Evolutionary conservation across 2,888 invertebrate genomes (phyloP).

Genomic region (Odontomyia ornata): DNA sequence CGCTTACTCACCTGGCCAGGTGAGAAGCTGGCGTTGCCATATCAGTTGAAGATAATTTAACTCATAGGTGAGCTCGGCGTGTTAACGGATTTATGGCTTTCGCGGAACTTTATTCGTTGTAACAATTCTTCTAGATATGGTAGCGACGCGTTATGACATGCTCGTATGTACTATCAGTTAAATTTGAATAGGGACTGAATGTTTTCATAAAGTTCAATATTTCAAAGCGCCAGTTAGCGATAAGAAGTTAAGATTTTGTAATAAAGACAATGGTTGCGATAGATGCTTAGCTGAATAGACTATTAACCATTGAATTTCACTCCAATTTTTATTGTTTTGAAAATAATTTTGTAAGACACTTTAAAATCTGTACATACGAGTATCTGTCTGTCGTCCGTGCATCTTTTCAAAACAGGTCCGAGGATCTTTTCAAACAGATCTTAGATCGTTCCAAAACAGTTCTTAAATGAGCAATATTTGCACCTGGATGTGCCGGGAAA

Average conservation of each 20-base stretch:
- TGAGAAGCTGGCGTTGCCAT: neutral
- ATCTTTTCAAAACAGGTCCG: too few relatives aligned
- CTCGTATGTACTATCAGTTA: neutral
- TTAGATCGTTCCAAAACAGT: too few relatives aligned
- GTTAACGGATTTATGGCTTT: neutral
- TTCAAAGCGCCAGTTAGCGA: neutral
- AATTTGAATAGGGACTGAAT: neutral
- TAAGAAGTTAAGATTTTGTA: conserved; percentile 11
- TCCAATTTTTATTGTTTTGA: too few relatives aligned
- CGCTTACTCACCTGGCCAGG: conserved; percentile 33
- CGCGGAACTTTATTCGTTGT: neutral
- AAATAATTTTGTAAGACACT: too few relatives aligned
- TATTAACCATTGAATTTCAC: too few relatives aligned
- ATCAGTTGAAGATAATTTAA: neutral
- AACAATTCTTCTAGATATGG: neutral
- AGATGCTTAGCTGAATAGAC: too few relatives aligned
- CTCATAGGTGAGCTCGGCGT: neutral
- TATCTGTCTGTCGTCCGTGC: too few relatives aligned
- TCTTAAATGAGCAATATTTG: too few relatives aligned
- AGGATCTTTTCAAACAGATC: too few relatives aligned
- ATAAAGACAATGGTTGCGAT: neutral
- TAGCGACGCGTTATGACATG: neutral
- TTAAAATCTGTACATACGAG: too few relatives aligned
- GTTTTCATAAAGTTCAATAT: neutral
- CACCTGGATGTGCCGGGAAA: too few relatives aligned